Conservation (phyloP, 2,113 vertebrate species). For the Cheirogaleus medius region DNA sequence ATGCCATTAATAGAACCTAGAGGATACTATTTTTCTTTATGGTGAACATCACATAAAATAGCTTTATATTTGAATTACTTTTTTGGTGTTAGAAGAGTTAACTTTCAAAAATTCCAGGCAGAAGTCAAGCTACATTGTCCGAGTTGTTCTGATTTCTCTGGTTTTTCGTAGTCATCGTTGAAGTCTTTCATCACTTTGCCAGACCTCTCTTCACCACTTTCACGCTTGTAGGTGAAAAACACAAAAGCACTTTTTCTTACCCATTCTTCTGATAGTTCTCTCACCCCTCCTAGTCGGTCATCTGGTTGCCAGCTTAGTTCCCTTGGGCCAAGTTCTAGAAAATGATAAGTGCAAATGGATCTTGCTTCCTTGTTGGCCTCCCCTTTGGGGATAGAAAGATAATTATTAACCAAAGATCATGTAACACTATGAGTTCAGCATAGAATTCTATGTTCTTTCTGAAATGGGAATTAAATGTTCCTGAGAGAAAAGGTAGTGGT, state of each 20-base stretch:
- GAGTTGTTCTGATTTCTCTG: background rate
- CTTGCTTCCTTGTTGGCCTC: background rate
- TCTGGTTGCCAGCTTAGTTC: background rate
- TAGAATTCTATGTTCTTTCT: background rate
- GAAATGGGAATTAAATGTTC: conserved; percentile 14
- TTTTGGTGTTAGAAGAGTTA: background rate
- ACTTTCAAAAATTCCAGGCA: background rate
- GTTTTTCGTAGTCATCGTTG: background rate
- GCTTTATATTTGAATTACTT: background rate
- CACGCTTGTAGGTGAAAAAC: accelerated
- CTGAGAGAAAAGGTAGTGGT: background rate
- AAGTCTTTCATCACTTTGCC: background rate
- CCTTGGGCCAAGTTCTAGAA: background rate
- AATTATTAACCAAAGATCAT: background rate
- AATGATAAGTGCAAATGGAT: background rate
- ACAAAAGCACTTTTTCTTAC: background rate
- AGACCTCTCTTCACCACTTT: background rate
- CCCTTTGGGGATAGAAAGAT: background rate
- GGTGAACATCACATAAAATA: background rate
- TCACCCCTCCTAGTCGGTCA: background rate
- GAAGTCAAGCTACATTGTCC: background rate
- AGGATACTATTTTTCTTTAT: background rate
- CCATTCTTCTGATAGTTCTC: background rate
- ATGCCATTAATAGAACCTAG: background rate
- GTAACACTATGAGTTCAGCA: background rate